Conservation (phyloP, 1,140 invertebrate species). For the Magallana gigas region DNA sequence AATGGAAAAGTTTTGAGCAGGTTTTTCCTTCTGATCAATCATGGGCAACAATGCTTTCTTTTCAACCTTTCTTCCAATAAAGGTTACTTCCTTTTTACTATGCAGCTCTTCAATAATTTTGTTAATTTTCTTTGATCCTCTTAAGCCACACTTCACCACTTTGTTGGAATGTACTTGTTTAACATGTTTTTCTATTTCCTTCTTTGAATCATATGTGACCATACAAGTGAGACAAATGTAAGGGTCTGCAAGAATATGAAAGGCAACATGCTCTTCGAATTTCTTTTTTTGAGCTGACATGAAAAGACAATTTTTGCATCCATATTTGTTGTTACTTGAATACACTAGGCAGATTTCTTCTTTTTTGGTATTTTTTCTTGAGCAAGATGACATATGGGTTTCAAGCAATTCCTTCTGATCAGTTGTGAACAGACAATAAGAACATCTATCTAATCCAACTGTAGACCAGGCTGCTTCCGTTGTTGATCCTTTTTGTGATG, state of each 20-base stretch:
- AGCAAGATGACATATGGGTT: constrained; percentile 47
- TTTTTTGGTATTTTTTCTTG: constrained; percentile 38
- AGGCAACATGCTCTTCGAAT: constrained; percentile 57
- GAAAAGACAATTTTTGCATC: constrained; percentile 48
- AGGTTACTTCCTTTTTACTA: constrained; percentile 31
- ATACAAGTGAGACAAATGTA: constrained; percentile 56
- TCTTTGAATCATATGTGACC: constrained; percentile 54
- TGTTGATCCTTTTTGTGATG: constrained; percentile 9
- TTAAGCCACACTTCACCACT: constrained; percentile 53
- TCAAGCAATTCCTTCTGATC: constrained; percentile 48
- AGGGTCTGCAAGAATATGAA: constrained; percentile 50
- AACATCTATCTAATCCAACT: constrained; percentile 49
- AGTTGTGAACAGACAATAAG: constrained; percentile 54
- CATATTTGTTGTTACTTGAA: constrained; percentile 9
- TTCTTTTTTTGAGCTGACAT: constrained; percentile 37
- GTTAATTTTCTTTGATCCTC: constrained; percentile 54
- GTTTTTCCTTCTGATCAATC: constrained; percentile 16
- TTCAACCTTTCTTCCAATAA: constrained; percentile 49
- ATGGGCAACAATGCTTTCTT: constrained; percentile 25
- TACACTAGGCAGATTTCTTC: constrained; percentile 37
- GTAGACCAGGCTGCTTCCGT: constrained; percentile 49
- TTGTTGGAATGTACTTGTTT: constrained; percentile 47
- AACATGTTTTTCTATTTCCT: constrained; percentile 52
- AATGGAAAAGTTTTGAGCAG: neutral
- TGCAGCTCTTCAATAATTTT: constrained; percentile 49